Evolutionary conservation across 64 coral and sea anemone genomes (phyloP).

Genomic region (Astreopora myriophthalma): DNA sequence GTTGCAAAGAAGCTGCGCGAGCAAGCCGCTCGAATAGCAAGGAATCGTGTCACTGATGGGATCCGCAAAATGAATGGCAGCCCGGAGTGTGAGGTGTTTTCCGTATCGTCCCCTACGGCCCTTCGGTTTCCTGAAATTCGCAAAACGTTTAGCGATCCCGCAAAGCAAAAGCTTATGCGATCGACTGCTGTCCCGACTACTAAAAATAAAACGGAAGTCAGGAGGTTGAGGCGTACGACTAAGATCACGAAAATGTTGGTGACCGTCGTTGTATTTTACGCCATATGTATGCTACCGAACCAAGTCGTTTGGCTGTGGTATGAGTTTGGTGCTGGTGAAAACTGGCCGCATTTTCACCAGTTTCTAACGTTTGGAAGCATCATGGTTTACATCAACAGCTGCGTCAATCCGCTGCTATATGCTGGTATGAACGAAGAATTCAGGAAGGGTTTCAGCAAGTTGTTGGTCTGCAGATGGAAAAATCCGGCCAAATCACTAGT

Average conservation of each 20-base stretch:
- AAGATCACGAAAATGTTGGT: slow-evolving; percentile 90
- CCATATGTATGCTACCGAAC: slow-evolving; percentile 81
- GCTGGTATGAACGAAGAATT: slow-evolving; percentile 94
- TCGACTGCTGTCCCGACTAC: not conserved
- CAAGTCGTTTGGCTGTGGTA: slow-evolving; percentile 87
- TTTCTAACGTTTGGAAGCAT: slow-evolving; percentile 78
- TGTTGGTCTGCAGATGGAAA: slow-evolving; percentile 49
- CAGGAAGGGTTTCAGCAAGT: slow-evolving; percentile 72
- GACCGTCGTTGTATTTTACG: slow-evolving; percentile 75
- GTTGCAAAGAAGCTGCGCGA: slow-evolving; percentile 74
- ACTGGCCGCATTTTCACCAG: slow-evolving; percentile 27
- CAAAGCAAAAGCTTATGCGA: not conserved
- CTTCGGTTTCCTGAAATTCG: not conserved
- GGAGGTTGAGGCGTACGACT: slow-evolving; percentile 69
- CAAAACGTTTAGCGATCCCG: slow-evolving; percentile 19
- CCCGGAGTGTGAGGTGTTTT: slow-evolving; percentile 4
- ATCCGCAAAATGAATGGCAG: not conserved
- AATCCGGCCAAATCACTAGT: not conserved
- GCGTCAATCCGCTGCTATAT: slow-evolving; percentile 77
- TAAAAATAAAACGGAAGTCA: slow-evolving; percentile 54
- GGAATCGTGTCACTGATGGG: slow-evolving; percentile 47
- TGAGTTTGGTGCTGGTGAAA: slow-evolving; percentile 70
- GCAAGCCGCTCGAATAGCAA: slow-evolving; percentile 78
- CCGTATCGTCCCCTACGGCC: not conserved
- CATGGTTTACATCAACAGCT: slow-evolving; percentile 90